Base-by-base conservation (phyloP, 2,113 vertebrate genomes). In the Datnioides undecimradiatus region DNA sequence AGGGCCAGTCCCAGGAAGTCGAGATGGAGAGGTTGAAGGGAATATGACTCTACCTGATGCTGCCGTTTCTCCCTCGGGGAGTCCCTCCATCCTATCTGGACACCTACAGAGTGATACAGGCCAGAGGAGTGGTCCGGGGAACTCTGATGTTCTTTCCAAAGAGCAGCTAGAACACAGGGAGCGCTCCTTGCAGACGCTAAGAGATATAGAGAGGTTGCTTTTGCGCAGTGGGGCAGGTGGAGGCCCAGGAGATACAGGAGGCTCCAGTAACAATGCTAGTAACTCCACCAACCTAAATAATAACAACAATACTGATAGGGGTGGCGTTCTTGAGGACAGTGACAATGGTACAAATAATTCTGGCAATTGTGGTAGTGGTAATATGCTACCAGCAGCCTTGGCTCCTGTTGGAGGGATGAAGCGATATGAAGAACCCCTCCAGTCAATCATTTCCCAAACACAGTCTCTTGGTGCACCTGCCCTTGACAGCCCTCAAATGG, bases 111-210 rank as follows among this genome's bases (percentile, higher is more conserved):
- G 84, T 34, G 93, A 91, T 8, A 54, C 68, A 7, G 80, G 88
- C 38, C 91, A 86, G 52, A 88, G 83, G 52, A 79, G 59, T n/a
- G 92, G 88, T 6, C 80, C 83, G 1, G 88, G 72, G 57, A 95
- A 83, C 82, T 83, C 92, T 0, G 97, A 97, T 49, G 95, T 96
- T 25, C 95, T 99, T 75, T 99, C 98, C 19, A 98, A 97, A 90
- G 97, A 99, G 90, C 98, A 99, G 91, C 93, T 99, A 82, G 98
- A 99, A 85, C 98, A 99, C 75, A 94, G 98, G 2, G 97, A 99
- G 40, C 96, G 97, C 6, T 99, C 98, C 43, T 90, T 99, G 68
- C 98, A 99, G 93, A 99, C 97, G 0, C 93, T 99, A 65, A 93
- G 97, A 68, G 97, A 99, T 92, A 98, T 99, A 10, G 97, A 99